Base-by-base conservation (phyloP, 1,140 invertebrate genomes). In the Drosophila ironensis region DNA sequence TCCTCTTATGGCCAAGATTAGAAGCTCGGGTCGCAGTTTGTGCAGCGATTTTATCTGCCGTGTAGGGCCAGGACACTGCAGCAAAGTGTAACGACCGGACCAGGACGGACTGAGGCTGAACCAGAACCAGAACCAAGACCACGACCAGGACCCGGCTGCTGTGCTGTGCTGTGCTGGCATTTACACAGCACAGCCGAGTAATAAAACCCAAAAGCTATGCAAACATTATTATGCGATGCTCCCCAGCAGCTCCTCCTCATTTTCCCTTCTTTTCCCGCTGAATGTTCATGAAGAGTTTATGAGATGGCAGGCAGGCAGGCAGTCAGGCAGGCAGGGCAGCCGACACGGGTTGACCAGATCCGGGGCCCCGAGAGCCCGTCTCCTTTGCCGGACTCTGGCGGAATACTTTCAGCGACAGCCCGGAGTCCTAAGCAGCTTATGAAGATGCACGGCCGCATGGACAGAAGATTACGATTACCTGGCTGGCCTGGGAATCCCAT, bases 201-300 rank as follows among this genome's bases (percentile, higher is more conserved):
- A 77, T 80, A 81, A 81, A 67, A 84, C 68, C 77, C 52, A 77
- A 82, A 81, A 84, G 77, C 77, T 81, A 84, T 77, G 78, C 78
- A 81, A 81, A 81, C 77, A 81, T 77, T 81, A 84, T 81, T 81
- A 81, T 76, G 68, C 61, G 70, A 27, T 35, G 50, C 33, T n/a
- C n/a, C 42, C 46, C 41, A 40, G 17, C 19, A n/a, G n/a, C 12
- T 17, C 28, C 25, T 5, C 20, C 40, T 46, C 42, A n/a, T 28
- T 40, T 5, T 33, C 2, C 20, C 5, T 22, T 3, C 20, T 22
- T 22, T 22, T 5, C 25, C 38, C 46, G 7, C 35, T 24, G 16
- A 20, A 28, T 30, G 61, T 56, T 40, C 61, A 40, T 51, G 44
- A 67, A 66, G 52, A 66, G 73, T 67, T 67, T 67, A 60, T 59